These are phyloP conservation scores for Callionymus lyra DNA, from an alignment of 2,113 vertebrate species.

Conservation along the genomic window DNA sequence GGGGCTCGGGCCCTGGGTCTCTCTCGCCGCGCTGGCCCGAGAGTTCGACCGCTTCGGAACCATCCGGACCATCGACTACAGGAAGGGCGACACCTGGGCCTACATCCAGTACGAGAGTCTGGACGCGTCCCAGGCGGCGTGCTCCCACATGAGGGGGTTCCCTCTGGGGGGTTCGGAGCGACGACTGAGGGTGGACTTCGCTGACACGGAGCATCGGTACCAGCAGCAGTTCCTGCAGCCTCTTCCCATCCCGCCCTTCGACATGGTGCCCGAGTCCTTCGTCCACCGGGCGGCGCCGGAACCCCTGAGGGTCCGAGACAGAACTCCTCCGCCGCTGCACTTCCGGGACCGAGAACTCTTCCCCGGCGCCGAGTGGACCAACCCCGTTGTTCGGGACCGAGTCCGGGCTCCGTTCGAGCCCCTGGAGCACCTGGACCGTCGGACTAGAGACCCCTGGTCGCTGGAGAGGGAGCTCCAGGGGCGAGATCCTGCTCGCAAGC, in stretches of 20 bases:
- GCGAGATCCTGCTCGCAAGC: constrained; percentile 82
- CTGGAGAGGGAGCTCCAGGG: constrained; percentile 80
- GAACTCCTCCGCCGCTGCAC: constrained; percentile 88
- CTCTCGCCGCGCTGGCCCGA: constrained; percentile 83
- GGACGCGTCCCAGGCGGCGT: constrained; percentile 92
- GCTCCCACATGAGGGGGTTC: constrained; percentile 94
- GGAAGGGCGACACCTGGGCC: constrained; percentile 94
- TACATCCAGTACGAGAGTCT: constrained; percentile 98
- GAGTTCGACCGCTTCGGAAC: constrained; percentile 98
- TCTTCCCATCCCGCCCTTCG: constrained; percentile 85
- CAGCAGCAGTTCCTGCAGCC: constrained; percentile 92
- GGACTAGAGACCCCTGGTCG: constrained; percentile 86
- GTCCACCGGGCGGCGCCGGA: constrained; percentile 85
- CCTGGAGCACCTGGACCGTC: constrained; percentile 84
- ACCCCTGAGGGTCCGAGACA: constrained; percentile 81
- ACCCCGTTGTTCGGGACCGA: constrained; percentile 80
- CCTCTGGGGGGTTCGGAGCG: constrained; percentile 87
- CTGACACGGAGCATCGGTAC: constrained; percentile 90
- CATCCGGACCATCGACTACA: constrained; percentile 93
- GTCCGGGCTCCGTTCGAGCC: constrained; percentile 80
- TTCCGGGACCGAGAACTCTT: constrained; percentile 91
- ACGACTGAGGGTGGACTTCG: constrained; percentile 89
- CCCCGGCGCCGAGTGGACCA: constrained; percentile 83
- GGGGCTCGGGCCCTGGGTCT: constrained; percentile 91
- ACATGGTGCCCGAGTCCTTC: constrained; percentile 88